phyloP scores from a whole-genome alignment of 2,888 invertebrate species.

The Ligdia adustata region DNA sequence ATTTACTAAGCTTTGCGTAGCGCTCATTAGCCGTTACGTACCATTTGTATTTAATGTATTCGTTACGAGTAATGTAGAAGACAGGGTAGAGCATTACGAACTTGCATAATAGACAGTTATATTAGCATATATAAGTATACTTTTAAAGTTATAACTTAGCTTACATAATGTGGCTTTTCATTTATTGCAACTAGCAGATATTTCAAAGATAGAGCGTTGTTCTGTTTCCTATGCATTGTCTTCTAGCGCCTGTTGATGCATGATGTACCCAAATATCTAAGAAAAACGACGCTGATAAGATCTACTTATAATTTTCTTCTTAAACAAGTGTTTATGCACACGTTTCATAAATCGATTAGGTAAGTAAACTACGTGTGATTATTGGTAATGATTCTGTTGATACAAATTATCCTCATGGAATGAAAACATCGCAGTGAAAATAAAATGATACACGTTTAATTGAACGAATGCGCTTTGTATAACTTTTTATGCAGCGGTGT shows the following conservation, averaged over 20 bases:
- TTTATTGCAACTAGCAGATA: too few relatives aligned
- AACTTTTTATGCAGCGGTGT: slow-evolving; percentile 18
- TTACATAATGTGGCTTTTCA: slow-evolving; percentile 12
- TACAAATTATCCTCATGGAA: slow-evolving; percentile 18
- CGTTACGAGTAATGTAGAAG: slow-evolving; percentile 7
- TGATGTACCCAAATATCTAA: too few relatives aligned
- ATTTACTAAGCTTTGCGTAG: too few relatives aligned
- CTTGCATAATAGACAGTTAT: slow-evolving; percentile 8
- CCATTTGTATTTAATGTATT: too few relatives aligned
- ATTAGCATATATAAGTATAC: slow-evolving; percentile 18
- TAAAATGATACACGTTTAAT: slow-evolving; percentile 22
- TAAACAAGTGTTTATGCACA: too few relatives aligned
- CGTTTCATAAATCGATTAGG: too few relatives aligned
- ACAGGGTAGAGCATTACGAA: slow-evolving; percentile 2
- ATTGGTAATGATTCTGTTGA: slow-evolving; percentile 2
- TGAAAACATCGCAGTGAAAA: slow-evolving; percentile 25
- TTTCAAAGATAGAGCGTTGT: too few relatives aligned
- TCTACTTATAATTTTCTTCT: too few relatives aligned
- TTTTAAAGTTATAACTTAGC: slow-evolving; percentile 5
- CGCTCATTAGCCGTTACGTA: neutral
- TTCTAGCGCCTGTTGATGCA: too few relatives aligned
- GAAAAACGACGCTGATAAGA: too few relatives aligned
- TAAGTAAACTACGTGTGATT: slow-evolving; percentile 1
- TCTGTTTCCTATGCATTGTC: too few relatives aligned
- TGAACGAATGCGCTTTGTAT: slow-evolving; percentile 23